Conservation (phyloP, 92 coral and sea anemone genomes). For the Micromussa lordhowensis region DNA sequence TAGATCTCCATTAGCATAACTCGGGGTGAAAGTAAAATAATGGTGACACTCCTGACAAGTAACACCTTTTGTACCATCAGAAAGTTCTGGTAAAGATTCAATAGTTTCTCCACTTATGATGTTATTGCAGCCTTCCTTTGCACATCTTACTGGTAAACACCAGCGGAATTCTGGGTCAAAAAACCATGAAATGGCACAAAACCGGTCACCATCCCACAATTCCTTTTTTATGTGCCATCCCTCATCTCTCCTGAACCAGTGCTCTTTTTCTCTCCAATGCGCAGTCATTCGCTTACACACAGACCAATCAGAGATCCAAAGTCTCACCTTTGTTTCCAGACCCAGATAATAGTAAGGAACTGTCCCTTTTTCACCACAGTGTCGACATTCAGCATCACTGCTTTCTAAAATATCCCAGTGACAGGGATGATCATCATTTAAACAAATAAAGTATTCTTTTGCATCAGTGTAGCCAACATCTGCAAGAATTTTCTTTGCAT, state of each 20-base stretch:
- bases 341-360: slow-evolving; percentile 71
- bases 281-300: slow-evolving; percentile 66
- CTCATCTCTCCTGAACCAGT: no score
- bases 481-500: slow-evolving; percentile 51
- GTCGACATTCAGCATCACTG: slow-evolving; percentile 49
- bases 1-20: slow-evolving; percentile 57
- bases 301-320: slow-evolving; percentile 56
- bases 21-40: slow-evolving; percentile 21
- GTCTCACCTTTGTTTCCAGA: slow-evolving; percentile 62
- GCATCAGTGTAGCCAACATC: slow-evolving; percentile 71
- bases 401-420: no score
- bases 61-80: background rate
- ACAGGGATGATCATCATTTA: slow-evolving; percentile 53
- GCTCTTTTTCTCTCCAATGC: slow-evolving; percentile 72
- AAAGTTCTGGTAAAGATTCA: background rate
- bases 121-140: slow-evolving; percentile 35
- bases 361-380: slow-evolving; percentile 66
- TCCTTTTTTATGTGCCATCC: slow-evolving; percentile 50
- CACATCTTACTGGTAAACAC: slow-evolving; percentile 66
- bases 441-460: slow-evolving; percentile 65
- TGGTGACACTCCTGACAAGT: slow-evolving; percentile 19
- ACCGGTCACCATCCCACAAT: slow-evolving; percentile 73
- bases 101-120: no score
- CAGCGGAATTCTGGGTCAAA: slow-evolving; percentile 60
- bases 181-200: slow-evolving; percentile 72